Percentiles rank a stretch among this genome's conserved stretches.
phyloP scores from a whole-genome alignment of 2,888 invertebrate species.

The Poecilus cupreus region DNA sequence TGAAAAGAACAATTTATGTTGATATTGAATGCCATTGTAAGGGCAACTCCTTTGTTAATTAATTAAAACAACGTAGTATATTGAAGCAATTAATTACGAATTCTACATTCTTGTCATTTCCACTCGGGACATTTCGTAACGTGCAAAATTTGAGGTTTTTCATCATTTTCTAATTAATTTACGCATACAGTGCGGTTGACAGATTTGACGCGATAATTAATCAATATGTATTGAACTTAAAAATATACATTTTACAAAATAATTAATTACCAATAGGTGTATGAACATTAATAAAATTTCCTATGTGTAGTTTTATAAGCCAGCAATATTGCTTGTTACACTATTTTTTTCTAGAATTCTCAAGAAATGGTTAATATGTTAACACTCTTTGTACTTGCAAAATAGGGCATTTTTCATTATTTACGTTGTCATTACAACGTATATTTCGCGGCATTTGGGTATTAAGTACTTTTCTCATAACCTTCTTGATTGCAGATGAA shows the following conservation, averaged over 20 bases:
- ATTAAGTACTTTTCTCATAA: no score
- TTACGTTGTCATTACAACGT: no score
- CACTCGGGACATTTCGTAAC: not conserved
- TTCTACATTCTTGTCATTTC: constrained; percentile 12
- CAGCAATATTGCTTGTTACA: no score
- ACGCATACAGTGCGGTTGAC: constrained; percentile 31
- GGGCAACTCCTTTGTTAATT: not conserved
- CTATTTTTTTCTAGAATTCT: no score
- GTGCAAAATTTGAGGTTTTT: constrained; percentile 16
- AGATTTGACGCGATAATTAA: constrained; percentile 45
- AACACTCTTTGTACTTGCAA: no score
- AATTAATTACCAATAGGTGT: not conserved
- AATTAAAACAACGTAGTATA: not conserved
- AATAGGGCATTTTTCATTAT: no score
- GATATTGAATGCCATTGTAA: not conserved
- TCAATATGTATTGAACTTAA: constrained; percentile 29
- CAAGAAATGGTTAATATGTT: no score
- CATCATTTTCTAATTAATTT: constrained; percentile 40
- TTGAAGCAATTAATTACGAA: constrained; percentile 10
- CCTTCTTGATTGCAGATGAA: no score
- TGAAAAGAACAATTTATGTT: not conserved
- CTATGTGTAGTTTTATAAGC: no score
- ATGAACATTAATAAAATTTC: not conserved
- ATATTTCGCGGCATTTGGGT: no score
- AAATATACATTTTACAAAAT: constrained; percentile 5